These are phyloP conservation scores for Antennarius maculatus DNA, from an alignment of 2,797 vertebrate genomes.

Conservation along the genomic window DNA sequence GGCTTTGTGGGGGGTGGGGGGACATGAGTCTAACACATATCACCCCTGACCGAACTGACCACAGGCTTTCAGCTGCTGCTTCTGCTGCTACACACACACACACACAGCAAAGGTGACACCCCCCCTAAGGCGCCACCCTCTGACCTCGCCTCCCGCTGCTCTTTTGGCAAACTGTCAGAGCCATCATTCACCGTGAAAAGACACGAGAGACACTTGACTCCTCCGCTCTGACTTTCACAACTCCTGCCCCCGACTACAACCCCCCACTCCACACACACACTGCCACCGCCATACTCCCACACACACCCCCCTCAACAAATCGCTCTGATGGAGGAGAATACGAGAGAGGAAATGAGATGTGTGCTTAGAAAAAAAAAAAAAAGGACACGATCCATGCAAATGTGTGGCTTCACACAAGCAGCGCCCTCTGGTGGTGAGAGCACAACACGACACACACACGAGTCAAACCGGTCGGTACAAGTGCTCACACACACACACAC, in stretches of 20 bases:
- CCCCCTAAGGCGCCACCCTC: constrained; percentile 63
- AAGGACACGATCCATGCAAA: constrained; percentile 12
- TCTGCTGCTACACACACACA: constrained; percentile 35
- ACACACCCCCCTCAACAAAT: constrained; percentile 33
- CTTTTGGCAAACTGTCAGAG: constrained; percentile 84
- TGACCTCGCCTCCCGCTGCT: constrained; percentile 69
- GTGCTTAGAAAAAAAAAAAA: constrained; percentile 1
- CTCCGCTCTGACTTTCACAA: constrained; percentile 75
- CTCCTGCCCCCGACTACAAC: constrained; percentile 34
- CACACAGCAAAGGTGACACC: constrained; percentile 13
- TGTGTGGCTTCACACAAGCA: constrained; percentile 2
- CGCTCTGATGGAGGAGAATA: constrained; percentile 36
- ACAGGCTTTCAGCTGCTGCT: constrained; percentile 78
- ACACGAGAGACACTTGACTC: constrained; percentile 78
- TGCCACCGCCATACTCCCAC: too few species aligned
- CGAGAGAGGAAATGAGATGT: background rate
- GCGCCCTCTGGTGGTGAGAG: constrained; percentile 93
- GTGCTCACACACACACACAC: constrained; percentile 72
- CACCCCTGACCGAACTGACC: constrained; percentile 50
- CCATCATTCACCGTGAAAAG: constrained; percentile 82
- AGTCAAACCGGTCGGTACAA: too few species aligned
- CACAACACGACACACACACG: too few species aligned
- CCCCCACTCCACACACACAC: constrained; percentile 26
- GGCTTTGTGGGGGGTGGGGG: too few species aligned
- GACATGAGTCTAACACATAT: constrained; percentile 27